Base-by-base conservation (phyloP, 2,113 vertebrate species). In the Sitta europaea region DNA sequence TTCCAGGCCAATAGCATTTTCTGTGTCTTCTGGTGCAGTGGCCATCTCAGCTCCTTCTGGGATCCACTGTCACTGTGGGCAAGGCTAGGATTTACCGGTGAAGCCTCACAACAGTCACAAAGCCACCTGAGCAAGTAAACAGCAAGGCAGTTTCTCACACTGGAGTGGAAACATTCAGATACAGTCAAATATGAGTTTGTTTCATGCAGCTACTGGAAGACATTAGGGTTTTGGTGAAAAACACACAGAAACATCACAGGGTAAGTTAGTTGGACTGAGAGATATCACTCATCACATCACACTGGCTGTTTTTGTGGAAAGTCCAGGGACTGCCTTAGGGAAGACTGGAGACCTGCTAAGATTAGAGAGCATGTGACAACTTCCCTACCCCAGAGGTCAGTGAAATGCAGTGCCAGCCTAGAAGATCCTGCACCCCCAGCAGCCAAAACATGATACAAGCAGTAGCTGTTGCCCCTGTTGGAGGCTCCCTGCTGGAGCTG, bases 1-100 rank as follows among this genome's bases (percentile, higher is more conserved):
- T 24, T 96, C 96, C 66, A 98, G 95, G 71, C 47, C 68, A 15
- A 98, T 89, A 35, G 76, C 4, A 4, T 96, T 96, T 76, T 96
- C 90, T 0, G 59, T 73, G 40, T 97, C 96, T 13, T 74, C 68
- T 9, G 36, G 25, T 79, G 92, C 91, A 48, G 40, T 14, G 5
- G 79, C 72, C 98, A 98, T 98, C 85, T 94, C 76, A 33, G 71
- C 28, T 86, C 31, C 50, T 38, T 18, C 14, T 81, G 35, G 42
- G 12, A 16, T 54, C 29, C 20, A 5, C 79, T 0, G 5, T 13
- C 43, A 50, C 74, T 21, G 17, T 33, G 4, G 11, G 33, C 35
- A 92, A 71, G 33, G 40, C 24, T 38, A 38, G 55, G 36, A 43
- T 76, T 71, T 80, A 75, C 25, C 53, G 36, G 28, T 54, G 38